Evolutionary conservation across 92 coral and sea anemone genomes (phyloP).

Genomic region (Phenganax stokvisi): DNA sequence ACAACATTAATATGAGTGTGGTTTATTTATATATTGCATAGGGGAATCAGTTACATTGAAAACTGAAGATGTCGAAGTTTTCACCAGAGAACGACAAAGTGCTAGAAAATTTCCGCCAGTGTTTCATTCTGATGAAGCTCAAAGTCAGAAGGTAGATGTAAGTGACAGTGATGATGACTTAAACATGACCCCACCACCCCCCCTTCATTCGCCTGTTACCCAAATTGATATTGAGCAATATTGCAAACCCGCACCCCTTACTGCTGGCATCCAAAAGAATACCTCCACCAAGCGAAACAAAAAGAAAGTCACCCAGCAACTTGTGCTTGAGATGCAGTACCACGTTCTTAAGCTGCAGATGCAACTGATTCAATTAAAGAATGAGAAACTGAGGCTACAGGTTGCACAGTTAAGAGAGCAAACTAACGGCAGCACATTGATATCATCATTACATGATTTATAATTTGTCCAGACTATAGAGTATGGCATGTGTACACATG

Average conservation of each 20-base stretch:
- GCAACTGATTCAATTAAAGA: not conserved
- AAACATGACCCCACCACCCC: conserved; percentile 8
- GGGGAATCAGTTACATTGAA: not conserved
- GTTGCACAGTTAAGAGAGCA: no score
- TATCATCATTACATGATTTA: no score
- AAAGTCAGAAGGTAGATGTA: not conserved
- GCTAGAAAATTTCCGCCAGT: not conserved
- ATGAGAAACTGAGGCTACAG: no score
- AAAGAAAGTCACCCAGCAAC: conserved; percentile 3
- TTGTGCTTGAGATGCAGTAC: not conserved
- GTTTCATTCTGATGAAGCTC: not conserved
- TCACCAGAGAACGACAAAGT: not conserved
- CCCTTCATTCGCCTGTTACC: not conserved
- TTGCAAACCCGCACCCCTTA: not conserved
- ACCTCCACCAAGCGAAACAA: not conserved
- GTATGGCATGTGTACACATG: no score
- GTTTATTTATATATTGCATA: not conserved
- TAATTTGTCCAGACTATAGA: no score
- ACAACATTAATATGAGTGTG: not conserved
- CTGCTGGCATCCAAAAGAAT: not conserved
- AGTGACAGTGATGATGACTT: not conserved
- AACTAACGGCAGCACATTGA: no score
- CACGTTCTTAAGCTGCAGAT: not conserved
- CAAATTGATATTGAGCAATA: not conserved
- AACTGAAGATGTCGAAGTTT: not conserved